Base-by-base conservation (phyloP, 2,888 invertebrate species). In the Phragmatobia fuliginosa region DNA sequence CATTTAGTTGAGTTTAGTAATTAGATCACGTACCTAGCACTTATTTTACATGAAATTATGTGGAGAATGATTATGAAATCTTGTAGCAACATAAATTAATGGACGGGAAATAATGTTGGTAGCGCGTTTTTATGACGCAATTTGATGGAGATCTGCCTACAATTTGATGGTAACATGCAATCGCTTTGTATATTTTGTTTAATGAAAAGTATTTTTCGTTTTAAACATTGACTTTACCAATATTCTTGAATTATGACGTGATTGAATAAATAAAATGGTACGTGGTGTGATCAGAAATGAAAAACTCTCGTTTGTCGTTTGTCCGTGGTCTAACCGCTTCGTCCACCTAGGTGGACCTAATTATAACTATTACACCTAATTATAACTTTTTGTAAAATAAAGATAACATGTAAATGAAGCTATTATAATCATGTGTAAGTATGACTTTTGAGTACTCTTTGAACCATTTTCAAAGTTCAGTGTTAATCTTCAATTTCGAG, bases 41-140 rank as follows among this genome's bases (percentile, higher is more conserved):
- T 63, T 49, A 66, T 60, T 38, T 60, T 65, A 56, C 70, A 28
- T 68, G 75, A n/a, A 28, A 41, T 31, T 14, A 36, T 2, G n/a
- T 18, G 21, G 14, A 18, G 31, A 59, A 32, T 59, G 21, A 8
- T 59, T n/a, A 74, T 66, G 25, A 60, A 69, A 71, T 67, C 59
- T 68, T 61, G 61, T 65, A 45, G 64, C 25, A n/a, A n/a, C 33
- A 36, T 52, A 33, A 65, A 69, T 75, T 72, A 81, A 73, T 62
- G 66, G 70, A 62, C 32, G n/a, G 10, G 14, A 59, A 80, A 76
- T 71, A 45, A 75, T 78, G 71, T 82, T 75, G 68, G 71, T 78
- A 71, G 75, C 75, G 78, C 70, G 71, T 75, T 78, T 80, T 82
- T 76, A 78, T 70, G 68, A 16, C 61, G 62, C 72, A 73, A 74